Evolutionary conservation across 2,113 vertebrate genomes (phyloP).

Genomic region (Ascaphus truei): DNA sequence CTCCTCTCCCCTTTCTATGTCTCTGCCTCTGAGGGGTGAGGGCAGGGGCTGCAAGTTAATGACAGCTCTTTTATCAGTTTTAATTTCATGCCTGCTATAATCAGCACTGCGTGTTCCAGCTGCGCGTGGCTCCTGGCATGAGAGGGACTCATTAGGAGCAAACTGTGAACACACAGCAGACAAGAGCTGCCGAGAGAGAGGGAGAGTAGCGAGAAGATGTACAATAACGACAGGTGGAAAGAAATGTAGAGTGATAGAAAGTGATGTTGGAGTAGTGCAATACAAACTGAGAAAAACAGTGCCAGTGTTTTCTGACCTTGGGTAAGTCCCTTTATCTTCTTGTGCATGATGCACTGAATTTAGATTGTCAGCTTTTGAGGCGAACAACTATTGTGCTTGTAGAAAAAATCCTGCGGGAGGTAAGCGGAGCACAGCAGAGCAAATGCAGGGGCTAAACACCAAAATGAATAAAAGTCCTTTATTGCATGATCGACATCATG

Average conservation of each 20-base stretch:
- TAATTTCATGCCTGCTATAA: slow-evolving; percentile 3
- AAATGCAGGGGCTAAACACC: too few species aligned
- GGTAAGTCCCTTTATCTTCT: too few species aligned
- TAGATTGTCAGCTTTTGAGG: too few species aligned
- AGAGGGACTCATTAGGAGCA: slow-evolving; percentile 16
- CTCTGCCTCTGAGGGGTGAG: neutral
- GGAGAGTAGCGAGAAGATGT: neutral
- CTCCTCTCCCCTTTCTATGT: neutral
- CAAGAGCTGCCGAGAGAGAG: neutral
- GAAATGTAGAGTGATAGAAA: neutral
- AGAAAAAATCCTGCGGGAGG: too few species aligned
- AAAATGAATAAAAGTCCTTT: too few species aligned
- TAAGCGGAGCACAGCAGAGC: too few species aligned
- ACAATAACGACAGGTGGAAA: neutral
- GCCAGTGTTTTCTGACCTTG: too few species aligned
- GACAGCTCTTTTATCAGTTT: neutral
- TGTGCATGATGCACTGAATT: too few species aligned
- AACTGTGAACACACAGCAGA: slow-evolving; percentile 1
- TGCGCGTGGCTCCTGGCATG: neutral
- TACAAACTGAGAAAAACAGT: too few species aligned
- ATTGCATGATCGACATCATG: too few species aligned
- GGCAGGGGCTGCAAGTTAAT: neutral
- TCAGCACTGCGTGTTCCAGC: slow-evolving; percentile 6
- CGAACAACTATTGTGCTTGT: too few species aligned
- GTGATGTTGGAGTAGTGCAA: neutral